Evolutionary conservation across 2,113 vertebrate species (phyloP).

Genomic region (Henicopernis longicauda): DNA sequence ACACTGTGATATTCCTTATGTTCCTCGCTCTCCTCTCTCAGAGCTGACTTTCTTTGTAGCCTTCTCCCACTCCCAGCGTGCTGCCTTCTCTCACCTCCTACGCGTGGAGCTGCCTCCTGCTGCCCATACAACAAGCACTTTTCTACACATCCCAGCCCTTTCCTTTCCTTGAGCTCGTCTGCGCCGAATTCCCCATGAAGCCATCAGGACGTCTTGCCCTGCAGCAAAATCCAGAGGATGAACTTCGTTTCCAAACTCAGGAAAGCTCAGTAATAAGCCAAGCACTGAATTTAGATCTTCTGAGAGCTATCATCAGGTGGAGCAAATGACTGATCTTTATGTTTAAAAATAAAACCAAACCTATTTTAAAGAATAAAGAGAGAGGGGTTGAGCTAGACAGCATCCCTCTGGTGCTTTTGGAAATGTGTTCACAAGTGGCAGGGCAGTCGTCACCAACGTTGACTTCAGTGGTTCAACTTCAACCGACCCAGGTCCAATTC

Average conservation of each 20-base stretch:
- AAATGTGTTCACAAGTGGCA: background rate
- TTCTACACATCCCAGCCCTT: constrained; percentile 6
- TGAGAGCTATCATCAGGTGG: background rate
- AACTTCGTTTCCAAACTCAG: background rate
- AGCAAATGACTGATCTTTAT: background rate
- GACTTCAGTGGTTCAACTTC: background rate
- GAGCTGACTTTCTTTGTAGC: constrained; percentile 61
- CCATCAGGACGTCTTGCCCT: background rate
- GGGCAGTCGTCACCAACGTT: background rate
- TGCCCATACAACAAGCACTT: constrained; percentile 54
- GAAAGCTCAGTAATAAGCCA: background rate
- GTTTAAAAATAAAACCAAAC: background rate
- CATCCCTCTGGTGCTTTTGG: background rate
- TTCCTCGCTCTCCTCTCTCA: constrained; percentile 50
- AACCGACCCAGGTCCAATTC: background rate
- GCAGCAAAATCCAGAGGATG: background rate
- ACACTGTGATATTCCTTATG: constrained; percentile 64
- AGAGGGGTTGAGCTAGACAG: background rate
- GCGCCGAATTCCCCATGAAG: background rate
- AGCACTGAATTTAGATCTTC: background rate
- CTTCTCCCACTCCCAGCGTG: constrained; percentile 62
- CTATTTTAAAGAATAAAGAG: background rate
- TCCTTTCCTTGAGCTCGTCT: background rate
- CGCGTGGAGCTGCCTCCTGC: constrained; percentile 45
- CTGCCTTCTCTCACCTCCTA: constrained; percentile 61